Base-by-base conservation (phyloP, 2,797 vertebrate genomes). In the Jordanella pulchra region DNA sequence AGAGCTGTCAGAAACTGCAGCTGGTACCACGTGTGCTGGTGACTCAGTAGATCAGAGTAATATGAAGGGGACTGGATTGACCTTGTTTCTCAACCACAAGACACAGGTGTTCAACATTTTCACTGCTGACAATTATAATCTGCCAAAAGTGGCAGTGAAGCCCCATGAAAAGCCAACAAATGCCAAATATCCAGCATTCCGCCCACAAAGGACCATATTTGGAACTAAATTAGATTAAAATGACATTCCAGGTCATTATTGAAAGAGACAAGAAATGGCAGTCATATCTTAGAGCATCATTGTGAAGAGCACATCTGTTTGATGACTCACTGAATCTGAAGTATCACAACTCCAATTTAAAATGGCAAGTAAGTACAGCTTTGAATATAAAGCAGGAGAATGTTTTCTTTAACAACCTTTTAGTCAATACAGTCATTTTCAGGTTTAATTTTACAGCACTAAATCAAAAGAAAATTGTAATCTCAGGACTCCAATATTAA, bases 111-210 rank as follows among this genome's bases (percentile, higher is more conserved):
- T 72, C 60, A 77, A 48, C 56, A 48, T 75, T 84, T 80, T 70
- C 76, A 76, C 71, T 65, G 64, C 79, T 80, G 84, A 87, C 80
- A 82, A 80, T 89, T 80, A 86, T 83, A 79, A 76, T 86, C 66
- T 79, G 71, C 90, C 75, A 85, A 69, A 86, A 81, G 73, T 54
- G 55, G 47, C n/a, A 18, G 56, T 72, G 65, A 81, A 68, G 79
- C 75, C 75, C 30, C 0, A 56, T 80, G 70, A 77, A 69, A 70
- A 28, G 65, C 12, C 18, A 3, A 30, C 68, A 72, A 86, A 88
- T 81, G 72, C 75, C 78, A 84, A 86, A 83, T 56, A 77, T 30
- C 39, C 42, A 12, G 45, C 60, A 42, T 65, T 85, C 82, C 67
- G 63, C 66, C 65, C 71, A 79, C 79, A 42, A 75, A 86, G 67